Conservation (phyloP, 2,113 vertebrate genomes). For the Rhinoptilus africanus region DNA sequence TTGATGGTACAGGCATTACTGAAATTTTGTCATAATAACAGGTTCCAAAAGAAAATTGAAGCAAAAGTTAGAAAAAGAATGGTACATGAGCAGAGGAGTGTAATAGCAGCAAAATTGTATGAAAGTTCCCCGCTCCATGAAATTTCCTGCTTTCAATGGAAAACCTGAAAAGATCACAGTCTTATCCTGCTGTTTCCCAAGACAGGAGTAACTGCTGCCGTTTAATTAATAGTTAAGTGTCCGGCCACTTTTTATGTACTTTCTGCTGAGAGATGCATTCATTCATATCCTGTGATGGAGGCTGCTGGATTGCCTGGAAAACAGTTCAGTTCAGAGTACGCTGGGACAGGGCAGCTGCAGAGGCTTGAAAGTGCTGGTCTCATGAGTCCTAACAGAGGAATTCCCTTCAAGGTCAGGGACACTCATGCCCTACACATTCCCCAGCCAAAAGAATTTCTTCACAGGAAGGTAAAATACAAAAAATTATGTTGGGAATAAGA, state of each 20-base stretch:
- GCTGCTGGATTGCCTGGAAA: background rate
- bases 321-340: fast-evolving
- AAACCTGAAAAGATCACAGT: background rate
- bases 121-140: background rate
- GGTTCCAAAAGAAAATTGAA: background rate
- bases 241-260: background rate
- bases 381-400: background rate
- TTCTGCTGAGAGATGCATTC: background rate
- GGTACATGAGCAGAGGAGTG: background rate
- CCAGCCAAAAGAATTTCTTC: background rate
- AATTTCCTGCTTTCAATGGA: background rate
- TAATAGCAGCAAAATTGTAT: background rate
- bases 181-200: background rate
- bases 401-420: background rate
- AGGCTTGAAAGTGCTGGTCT: background rate
- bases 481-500: background rate
- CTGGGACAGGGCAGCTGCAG: background rate
- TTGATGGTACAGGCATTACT: background rate
- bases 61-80: background rate
- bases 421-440: background rate
- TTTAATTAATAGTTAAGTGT: background rate
- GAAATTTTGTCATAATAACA: background rate
- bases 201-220: background rate
- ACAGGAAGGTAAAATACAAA: background rate
- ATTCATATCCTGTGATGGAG: background rate